phyloP scores from a whole-genome alignment of 2,888 invertebrate genomes.

The Dasypolia templi region DNA sequence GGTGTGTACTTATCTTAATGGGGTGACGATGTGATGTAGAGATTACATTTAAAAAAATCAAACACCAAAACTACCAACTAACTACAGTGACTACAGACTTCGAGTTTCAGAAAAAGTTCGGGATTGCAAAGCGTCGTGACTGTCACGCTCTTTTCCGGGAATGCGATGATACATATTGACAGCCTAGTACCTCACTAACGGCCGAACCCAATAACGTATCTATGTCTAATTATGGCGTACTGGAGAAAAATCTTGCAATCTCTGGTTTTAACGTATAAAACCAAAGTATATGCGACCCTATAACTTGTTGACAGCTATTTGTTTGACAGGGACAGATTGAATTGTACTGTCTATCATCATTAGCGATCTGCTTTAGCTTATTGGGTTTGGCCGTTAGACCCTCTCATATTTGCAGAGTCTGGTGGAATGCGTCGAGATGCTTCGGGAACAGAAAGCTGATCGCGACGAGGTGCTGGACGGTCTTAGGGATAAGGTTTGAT shows the following conservation, averaged over 20 bases:
- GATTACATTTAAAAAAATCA: neutral
- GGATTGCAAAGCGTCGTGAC: neutral
- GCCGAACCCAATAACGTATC: too few relatives aligned
- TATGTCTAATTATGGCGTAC: too few relatives aligned
- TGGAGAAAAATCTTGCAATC: too few relatives aligned
- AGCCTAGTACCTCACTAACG: neutral
- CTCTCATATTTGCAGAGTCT: conserved; percentile 71
- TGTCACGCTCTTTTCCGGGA: neutral
- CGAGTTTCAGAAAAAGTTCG: neutral
- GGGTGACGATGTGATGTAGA: neutral
- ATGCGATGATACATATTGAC: neutral
- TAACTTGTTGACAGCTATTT: too few relatives aligned
- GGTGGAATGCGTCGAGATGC: conserved; percentile 79
- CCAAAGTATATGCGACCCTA: too few relatives aligned
- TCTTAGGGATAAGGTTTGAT: conserved; percentile 81
- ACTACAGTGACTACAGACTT: neutral
- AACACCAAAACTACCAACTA: too few relatives aligned
- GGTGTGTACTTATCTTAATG: conserved; percentile 50
- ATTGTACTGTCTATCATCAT: too few relatives aligned
- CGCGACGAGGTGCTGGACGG: conserved; percentile 83
- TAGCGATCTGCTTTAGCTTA: too few relatives aligned
- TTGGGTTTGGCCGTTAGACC: too few relatives aligned
- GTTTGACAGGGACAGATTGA: too few relatives aligned
- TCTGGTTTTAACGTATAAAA: too few relatives aligned
- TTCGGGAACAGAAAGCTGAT: conserved; percentile 84